These are phyloP conservation scores for Eubasilissa splendida DNA, from an alignment of 2,888 invertebrate genomes.

Conservation along the genomic window DNA sequence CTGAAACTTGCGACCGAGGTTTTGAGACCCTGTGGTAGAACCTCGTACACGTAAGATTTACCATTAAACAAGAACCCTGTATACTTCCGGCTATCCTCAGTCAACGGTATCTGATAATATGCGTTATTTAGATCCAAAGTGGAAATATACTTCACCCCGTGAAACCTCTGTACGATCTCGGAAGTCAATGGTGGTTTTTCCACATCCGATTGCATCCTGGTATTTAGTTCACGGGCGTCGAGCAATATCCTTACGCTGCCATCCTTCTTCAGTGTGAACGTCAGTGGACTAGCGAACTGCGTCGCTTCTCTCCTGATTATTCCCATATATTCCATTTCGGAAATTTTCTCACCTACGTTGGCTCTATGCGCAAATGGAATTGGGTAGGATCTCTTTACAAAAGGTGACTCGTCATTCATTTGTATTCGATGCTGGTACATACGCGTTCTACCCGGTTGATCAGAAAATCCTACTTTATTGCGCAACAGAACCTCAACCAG, in stretches of 20 bases:
- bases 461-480: conserved; percentile 1
- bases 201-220: conserved; percentile 60
- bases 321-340: conserved; percentile 60
- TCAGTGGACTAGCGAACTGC: conserved; percentile 61
- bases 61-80: conserved; percentile 49
- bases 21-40: conserved; percentile 58
- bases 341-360: conserved; percentile 59
- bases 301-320: conserved; percentile 61
- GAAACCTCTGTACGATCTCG: conserved; percentile 59
- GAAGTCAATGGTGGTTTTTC: conserved; percentile 59
- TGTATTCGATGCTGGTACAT: conserved; percentile 12
- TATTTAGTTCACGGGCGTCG: conserved; percentile 61
- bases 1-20: conserved; percentile 59
- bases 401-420: too few relatives aligned
- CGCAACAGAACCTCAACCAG: background rate
- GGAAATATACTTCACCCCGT: conserved; percentile 57
- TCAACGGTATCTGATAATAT: conserved; percentile 57
- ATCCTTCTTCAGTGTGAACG: conserved; percentile 61
- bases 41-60: conserved; percentile 49
- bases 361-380: conserved; percentile 60
- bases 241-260: conserved; percentile 61
- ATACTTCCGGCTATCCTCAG: conserved; percentile 47
- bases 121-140: conserved; percentile 57
- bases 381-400: conserved; percentile 59
- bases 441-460: background rate